These are phyloP conservation scores for Diprion similis DNA, from an alignment of 1,140 invertebrate species.

Conservation along the genomic window DNA sequence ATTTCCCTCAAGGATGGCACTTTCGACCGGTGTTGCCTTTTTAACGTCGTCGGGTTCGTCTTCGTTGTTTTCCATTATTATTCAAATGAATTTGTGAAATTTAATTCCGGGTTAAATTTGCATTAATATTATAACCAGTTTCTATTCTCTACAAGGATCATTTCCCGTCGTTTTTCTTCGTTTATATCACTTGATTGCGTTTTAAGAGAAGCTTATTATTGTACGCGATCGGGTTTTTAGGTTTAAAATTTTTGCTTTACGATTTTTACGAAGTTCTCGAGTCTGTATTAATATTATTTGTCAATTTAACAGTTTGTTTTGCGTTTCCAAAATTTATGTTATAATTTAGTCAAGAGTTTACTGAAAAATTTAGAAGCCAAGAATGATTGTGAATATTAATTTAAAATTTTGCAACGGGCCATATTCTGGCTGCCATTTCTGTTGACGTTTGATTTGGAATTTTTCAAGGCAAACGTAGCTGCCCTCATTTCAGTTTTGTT, in stretches of 20 bases:
- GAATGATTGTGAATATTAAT: background rate
- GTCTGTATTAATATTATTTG: too few relatives aligned
- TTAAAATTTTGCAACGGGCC: background rate
- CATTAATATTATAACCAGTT: too few relatives aligned
- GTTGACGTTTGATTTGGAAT: background rate
- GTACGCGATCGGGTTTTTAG: too few relatives aligned
- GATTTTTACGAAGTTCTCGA: too few relatives aligned
- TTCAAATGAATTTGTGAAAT: too few relatives aligned
- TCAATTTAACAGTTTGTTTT: background rate
- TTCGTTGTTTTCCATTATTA: conserved; percentile 41
- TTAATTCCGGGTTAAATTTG: too few relatives aligned
- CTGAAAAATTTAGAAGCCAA: background rate
- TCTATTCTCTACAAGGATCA: too few relatives aligned
- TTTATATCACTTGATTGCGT: too few relatives aligned
- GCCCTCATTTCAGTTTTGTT: background rate
- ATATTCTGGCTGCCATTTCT: background rate
- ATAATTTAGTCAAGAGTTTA: background rate
- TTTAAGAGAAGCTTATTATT: too few relatives aligned
- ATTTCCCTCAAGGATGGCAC: conserved; percentile 39
- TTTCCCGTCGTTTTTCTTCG: too few relatives aligned
- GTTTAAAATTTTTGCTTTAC: too few relatives aligned
- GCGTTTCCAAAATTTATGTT: background rate
- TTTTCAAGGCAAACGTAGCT: background rate
- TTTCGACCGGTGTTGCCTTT: conserved; percentile 39
- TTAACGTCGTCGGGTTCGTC: conserved; percentile 41